Evolutionary conservation across 2,888 invertebrate genomes (phyloP), one percentile per base, ranked within the genome.

Genomic region (Drosophila rellima): DNA sequence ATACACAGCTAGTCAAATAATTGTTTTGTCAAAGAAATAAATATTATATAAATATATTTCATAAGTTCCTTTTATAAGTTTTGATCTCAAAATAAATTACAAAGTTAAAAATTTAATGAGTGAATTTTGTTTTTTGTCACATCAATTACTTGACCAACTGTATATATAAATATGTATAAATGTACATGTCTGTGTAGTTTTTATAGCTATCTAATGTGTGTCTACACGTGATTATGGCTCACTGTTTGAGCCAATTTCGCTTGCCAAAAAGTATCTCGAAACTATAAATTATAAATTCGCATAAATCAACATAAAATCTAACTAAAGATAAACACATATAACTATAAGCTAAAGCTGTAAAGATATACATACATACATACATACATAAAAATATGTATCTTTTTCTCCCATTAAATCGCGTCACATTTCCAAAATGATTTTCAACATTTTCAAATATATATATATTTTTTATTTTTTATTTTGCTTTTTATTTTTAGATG

Each of bases 401-500:
- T 72, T 45, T 64, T 68, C 71, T 54, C 76, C 70, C 76, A 84
- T 84, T 84, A 84, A 82, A 82, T 70, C 84, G 79, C 84, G 82
- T 82, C 82, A 79, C 74, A 69, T 61, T 71, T 80, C 73, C 76
- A 68, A 68, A 71, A 40, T 37, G 39, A 44, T 51, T 56, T 64
- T 55, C 54, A 10, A 37, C 44, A 45, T 39, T 42, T 48, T 23
- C 57, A 48, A 18, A 59, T 26, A 7, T 26, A 1, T 26, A n/a
- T n/a, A n/a, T n/a, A 35, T 39, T 26, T 39, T 20, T 20, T 15
- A 6, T 31, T 23, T 39, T 17, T 54, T 29, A n/a, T 18, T 48
- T 44, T 18, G 17, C 50, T 54, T 37, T 47, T 23, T 50, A 59
- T 59, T 40, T 59, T 59, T 48, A 57, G 57, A 57, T 5, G 44